phyloP scores from a whole-genome alignment of 2,797 vertebrate genomes.

The Synanceia verrucosa region DNA sequence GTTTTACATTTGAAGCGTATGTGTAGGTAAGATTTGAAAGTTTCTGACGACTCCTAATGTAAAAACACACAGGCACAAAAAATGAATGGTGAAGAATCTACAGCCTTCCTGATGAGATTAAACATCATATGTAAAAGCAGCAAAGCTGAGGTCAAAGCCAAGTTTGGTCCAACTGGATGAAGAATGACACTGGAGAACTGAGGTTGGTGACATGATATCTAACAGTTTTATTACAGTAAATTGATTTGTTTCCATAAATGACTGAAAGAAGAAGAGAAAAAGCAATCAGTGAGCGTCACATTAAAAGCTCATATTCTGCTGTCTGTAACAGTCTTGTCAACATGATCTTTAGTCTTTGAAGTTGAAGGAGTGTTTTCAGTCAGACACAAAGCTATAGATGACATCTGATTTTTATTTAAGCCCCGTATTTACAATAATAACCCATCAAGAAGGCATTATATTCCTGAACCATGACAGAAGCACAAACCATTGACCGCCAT shows the following conservation, averaged over 20 bases:
- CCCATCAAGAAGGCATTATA: background rate
- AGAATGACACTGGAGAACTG: background rate
- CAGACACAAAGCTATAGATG: slow-evolving; percentile 4
- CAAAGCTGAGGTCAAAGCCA: background rate
- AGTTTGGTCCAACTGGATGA: background rate
- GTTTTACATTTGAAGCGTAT: background rate
- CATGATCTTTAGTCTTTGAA: slow-evolving; percentile 1
- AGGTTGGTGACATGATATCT: background rate
- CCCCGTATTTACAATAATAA: background rate
- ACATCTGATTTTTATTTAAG: background rate
- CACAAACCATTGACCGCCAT: background rate
- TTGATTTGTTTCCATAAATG: slow-evolving; percentile 4
- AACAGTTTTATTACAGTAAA: slow-evolving; percentile 46
- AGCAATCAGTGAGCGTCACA: background rate
- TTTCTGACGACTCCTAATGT: slow-evolving; percentile 2
- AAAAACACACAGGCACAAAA: background rate
- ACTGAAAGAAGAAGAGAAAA: background rate
- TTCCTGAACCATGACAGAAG: background rate
- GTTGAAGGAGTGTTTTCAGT: slow-evolving; percentile 29
- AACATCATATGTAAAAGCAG: background rate
- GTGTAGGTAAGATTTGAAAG: background rate
- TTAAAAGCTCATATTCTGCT: background rate
- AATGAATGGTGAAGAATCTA: background rate
- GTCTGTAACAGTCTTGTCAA: background rate
- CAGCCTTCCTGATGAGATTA: background rate